Percentiles rank a stretch among this genome's conserved stretches.
Conservation (phyloP, 2,888 invertebrate genomes). For the Platynereis dumerilii region DNA sequence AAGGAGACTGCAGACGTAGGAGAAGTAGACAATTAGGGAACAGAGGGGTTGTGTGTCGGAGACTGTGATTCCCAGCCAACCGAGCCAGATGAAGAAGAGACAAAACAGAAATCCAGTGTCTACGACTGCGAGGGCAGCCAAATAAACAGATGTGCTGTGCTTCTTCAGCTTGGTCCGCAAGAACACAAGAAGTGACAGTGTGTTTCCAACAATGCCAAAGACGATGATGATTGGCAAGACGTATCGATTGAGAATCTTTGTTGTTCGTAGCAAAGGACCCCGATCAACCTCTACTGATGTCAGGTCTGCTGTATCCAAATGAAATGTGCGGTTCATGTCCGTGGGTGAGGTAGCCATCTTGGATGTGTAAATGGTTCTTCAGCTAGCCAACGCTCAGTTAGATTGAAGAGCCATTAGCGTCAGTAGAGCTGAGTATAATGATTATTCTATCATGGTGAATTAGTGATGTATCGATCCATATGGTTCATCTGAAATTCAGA, state of each 20-base stretch:
- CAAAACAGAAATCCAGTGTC: slow-evolving; percentile 6
- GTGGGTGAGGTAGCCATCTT: too few relatives aligned
- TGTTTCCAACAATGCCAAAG: slow-evolving; percentile 1
- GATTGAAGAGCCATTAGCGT: too few relatives aligned
- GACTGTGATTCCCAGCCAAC: background rate
- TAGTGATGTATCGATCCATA: too few relatives aligned
- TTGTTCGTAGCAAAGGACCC: too few relatives aligned
- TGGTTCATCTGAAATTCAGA: too few relatives aligned
- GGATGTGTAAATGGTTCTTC: too few relatives aligned
- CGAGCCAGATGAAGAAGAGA: slow-evolving; percentile 3
- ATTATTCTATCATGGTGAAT: too few relatives aligned
- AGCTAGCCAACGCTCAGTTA: too few relatives aligned
- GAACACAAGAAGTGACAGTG: background rate
- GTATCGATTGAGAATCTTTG: background rate
- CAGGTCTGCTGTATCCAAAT: too few relatives aligned
- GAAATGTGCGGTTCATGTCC: too few relatives aligned
- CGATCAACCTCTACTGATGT: too few relatives aligned
- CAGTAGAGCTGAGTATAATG: too few relatives aligned
- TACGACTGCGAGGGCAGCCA: slow-evolving; percentile 1
- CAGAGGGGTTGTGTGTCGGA: background rate
- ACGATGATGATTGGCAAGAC: background rate
- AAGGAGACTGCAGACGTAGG: slow-evolving; percentile 42
- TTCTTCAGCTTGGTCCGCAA: slow-evolving; percentile 3
- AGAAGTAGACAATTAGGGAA: background rate
- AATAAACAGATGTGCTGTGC: background rate